These are phyloP conservation scores for Conus ventricosus DNA, from an alignment of 1,140 invertebrate species.

Conservation along the genomic window DNA sequence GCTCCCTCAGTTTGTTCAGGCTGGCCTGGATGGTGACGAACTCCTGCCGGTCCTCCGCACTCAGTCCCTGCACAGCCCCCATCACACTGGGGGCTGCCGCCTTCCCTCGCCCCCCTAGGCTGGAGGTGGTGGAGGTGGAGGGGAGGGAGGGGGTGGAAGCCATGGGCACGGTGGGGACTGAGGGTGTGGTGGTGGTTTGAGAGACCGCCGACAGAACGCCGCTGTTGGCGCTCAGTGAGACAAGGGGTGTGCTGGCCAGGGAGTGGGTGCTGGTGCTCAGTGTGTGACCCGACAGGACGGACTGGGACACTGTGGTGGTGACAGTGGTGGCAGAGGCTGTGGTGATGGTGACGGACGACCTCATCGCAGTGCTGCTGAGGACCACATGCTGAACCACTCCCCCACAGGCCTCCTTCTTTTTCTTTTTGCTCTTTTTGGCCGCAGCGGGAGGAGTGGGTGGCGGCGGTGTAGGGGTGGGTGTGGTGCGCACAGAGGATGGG, in stretches of 20 bases:
- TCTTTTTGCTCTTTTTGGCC: slow-evolving; percentile 11
- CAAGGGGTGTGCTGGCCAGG: background rate
- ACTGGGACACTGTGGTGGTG: slow-evolving; percentile 57
- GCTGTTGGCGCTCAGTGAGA: slow-evolving; percentile 16
- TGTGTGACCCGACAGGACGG: slow-evolving; percentile 35
- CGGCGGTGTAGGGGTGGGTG: background rate
- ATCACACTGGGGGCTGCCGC: background rate
- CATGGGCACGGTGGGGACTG: background rate
- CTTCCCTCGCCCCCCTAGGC: background rate
- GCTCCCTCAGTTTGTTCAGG: slow-evolving; percentile 46
- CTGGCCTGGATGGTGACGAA: slow-evolving; percentile 50
- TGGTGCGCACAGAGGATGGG: background rate
- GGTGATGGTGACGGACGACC: slow-evolving; percentile 20
- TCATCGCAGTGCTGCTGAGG: slow-evolving; percentile 23
- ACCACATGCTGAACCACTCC: slow-evolving; percentile 8
- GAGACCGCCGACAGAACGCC: slow-evolving; percentile 27
- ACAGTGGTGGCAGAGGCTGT: slow-evolving; percentile 50
- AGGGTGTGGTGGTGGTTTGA: slow-evolving; percentile 22
- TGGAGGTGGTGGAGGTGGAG: background rate
- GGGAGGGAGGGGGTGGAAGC: background rate
- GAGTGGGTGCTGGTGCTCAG: background rate
- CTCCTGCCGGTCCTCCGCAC: slow-evolving; percentile 44
- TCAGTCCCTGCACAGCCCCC: slow-evolving; percentile 46
- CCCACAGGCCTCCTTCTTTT: slow-evolving; percentile 8
- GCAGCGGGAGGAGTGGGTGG: background rate